phyloP scores from a whole-genome alignment of 2,888 invertebrate genomes.

The Muscina levida region DNA sequence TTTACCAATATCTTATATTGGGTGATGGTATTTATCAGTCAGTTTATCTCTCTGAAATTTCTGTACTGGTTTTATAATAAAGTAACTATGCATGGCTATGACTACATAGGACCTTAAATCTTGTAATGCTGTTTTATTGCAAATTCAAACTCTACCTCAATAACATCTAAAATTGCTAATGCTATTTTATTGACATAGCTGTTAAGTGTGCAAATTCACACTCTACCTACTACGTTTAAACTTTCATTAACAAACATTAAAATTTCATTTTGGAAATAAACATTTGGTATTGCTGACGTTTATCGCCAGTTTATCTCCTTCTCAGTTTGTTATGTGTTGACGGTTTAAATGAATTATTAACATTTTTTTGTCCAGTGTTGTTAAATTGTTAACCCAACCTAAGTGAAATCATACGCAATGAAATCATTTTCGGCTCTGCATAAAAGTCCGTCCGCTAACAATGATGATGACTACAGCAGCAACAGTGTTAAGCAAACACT shows the following conservation, averaged over 20 bases:
- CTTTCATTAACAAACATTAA: conserved; percentile 6
- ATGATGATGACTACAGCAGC: neutral
- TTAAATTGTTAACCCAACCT: conserved; percentile 45
- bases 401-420: conserved; percentile 18
- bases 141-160: too few relatives aligned
- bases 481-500: conserved; percentile 10
- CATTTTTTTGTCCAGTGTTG: conserved; percentile 28
- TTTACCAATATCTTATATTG: too few relatives aligned
- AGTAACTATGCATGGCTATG: too few relatives aligned
- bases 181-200: too few relatives aligned
- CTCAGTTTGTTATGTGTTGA: conserved; percentile 41
- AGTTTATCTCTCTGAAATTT: too few relatives aligned
- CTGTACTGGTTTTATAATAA: too few relatives aligned
- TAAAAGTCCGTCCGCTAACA: neutral
- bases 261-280: conserved; percentile 49
- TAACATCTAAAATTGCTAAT: too few relatives aligned
- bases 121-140: too few relatives aligned
- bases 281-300: conserved; percentile 54
- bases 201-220: too few relatives aligned
- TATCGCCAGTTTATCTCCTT: conserved; percentile 49
- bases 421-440: conserved; percentile 36
- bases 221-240: too few relatives aligned
- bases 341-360: conserved; percentile 62
- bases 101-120: too few relatives aligned
- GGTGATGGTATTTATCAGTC: too few relatives aligned